Evolutionary conservation across 2,888 invertebrate genomes (phyloP).

Genomic region (Pollenia griseotomentosa): DNA sequence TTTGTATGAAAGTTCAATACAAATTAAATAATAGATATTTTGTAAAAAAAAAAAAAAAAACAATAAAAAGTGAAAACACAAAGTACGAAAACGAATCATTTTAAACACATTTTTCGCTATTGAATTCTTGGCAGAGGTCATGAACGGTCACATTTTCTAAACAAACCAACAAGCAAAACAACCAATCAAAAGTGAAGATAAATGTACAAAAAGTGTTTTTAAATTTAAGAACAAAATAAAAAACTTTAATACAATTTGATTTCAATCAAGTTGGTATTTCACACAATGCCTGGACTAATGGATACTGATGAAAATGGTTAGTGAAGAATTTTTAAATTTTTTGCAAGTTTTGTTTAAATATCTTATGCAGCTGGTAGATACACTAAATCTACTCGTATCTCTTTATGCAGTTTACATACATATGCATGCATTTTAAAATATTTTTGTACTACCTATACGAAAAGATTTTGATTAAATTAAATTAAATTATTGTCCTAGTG

Average conservation of each 20-base stretch:
- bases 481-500: conserved; percentile 9
- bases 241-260: neutral
- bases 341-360: conserved; percentile 35
- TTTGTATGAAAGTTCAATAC: conserved; percentile 38
- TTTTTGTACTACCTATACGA: neutral
- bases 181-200: conserved; percentile 24
- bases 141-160: conserved; percentile 55
- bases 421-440: neutral
- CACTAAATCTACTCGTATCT: neutral
- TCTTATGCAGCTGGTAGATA: conserved; percentile 17
- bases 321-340: conserved; percentile 48
- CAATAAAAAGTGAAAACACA: conserved; percentile 35
- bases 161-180: conserved; percentile 34
- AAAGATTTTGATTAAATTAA: conserved; percentile 7
- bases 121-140: conserved; percentile 64
- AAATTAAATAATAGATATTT: conserved; percentile 28
- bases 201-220: conserved; percentile 46
- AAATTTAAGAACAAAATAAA: conserved; percentile 17
- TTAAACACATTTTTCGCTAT: conserved; percentile 25
- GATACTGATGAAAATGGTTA: conserved; percentile 67
- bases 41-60: conserved; percentile 11
- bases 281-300: conserved; percentile 63
- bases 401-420: neutral
- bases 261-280: conserved; percentile 21
- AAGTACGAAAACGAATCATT: conserved; percentile 11